Conservation (phyloP, 2,888 invertebrate species). For the Euproctis similis region DNA sequence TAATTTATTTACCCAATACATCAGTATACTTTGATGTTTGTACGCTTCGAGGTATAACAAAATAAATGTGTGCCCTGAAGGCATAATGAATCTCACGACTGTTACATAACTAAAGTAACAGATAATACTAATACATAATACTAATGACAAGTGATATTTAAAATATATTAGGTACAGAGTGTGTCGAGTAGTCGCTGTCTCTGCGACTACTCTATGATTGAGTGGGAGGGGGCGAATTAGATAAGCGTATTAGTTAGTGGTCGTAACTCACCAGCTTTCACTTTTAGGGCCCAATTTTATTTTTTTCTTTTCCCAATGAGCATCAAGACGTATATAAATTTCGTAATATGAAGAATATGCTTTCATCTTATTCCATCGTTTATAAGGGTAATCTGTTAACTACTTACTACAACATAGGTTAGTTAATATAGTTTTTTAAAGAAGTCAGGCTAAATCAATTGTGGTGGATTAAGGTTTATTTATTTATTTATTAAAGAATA, state of each 20-base stretch:
- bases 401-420: no score
- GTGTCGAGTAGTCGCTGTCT: constrained; percentile 40
- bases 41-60: constrained; percentile 28
- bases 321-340: constrained; percentile 7
- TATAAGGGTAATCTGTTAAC: no score
- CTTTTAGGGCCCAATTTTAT: constrained; percentile 49
- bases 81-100: constrained; percentile 47
- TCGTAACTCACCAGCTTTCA: constrained; percentile 54
- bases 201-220: constrained; percentile 46
- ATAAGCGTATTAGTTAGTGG: constrained; percentile 53
- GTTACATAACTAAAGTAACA: constrained; percentile 60
- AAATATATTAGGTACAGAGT: constrained; percentile 57
- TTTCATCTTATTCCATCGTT: no score
- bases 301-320: constrained; percentile 25
- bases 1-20: no score
- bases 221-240: constrained; percentile 65
- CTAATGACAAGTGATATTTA: constrained; percentile 68
- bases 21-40: constrained; percentile 17
- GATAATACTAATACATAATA: constrained; percentile 67
- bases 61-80: constrained; percentile 49
- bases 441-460: no score
- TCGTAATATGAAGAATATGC: constrained; percentile 21
- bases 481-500: no score
- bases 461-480: no score
- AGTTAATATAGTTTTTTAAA: no score